Base-by-base conservation (phyloP, 2,888 invertebrate species). In the Nomada ruficornis region DNA sequence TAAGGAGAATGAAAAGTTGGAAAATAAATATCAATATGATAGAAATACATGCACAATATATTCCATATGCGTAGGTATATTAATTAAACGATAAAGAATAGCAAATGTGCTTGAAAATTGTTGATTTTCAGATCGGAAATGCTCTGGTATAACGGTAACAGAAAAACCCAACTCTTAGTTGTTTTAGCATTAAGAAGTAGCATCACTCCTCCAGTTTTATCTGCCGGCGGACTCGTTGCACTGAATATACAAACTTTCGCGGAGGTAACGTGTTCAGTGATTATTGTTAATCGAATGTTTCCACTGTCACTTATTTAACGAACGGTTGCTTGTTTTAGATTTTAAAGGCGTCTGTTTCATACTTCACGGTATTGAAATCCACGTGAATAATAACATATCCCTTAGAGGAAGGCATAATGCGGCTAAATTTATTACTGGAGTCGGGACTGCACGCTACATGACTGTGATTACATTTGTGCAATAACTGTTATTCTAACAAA, bases 221-320 rank as follows among this genome's bases (percentile, higher is more conserved):
- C 75, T 9, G 75, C 75, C 20, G 75, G 75, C 20, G 62, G 75
- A 9, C 18, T 70, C 3, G 20, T 76, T 20, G n/a, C 55, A 0
- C 10, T 64, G 57, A 73, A 64, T 20, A 29, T 73, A 44, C 2
- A 13, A 20, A 64, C 11, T 15, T 64, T 64, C 2, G 20, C 63
- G 23, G 7, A 15, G 13, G 63, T 64, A 64, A 47, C 7, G 5
- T 7, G 7, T 36, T 36, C 7, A 36, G 9, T 36, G 36, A 36
- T 36, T 36, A 29, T 29, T 7, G 36, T 36, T 36, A 7, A 36
- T 36, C 5, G 36, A 7, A 36, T 36, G 36, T 7, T 36, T 36
- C 36, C 36, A 36, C 23, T 23, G 23, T 23, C 23, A 23, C 1
- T 36, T 36, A 36, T 36, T 7, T 36, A 36, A 36, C 7, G 7